Evolutionary conservation across 2,113 vertebrate species (phyloP).

Genomic region (Hassar affinis): DNA sequence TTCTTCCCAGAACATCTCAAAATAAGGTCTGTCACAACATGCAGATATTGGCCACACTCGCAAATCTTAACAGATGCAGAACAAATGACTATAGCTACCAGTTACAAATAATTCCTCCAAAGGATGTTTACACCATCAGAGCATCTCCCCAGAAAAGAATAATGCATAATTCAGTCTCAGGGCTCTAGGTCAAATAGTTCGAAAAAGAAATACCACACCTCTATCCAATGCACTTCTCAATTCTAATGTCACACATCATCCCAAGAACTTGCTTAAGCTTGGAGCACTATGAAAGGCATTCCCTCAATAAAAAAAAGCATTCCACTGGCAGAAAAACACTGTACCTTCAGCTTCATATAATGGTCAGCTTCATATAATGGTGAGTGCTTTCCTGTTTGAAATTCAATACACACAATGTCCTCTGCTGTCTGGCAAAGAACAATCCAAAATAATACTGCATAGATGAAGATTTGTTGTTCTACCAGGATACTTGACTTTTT

Average conservation of each 20-base stretch:
- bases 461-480: neutral
- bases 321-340: slow-evolving; percentile 63
- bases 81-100: neutral
- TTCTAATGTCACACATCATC: neutral
- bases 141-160: neutral
- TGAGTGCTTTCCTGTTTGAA: slow-evolving; percentile 18
- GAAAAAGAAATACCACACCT: neutral
- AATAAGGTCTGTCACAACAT: slow-evolving; percentile 1
- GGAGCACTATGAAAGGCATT: slow-evolving; percentile 52
- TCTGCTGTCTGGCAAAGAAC: slow-evolving; percentile 4
- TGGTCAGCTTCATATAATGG: slow-evolving; percentile 26
- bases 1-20: neutral
- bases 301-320: slow-evolving; percentile 63
- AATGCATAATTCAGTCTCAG: neutral
- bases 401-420: slow-evolving; percentile 13
- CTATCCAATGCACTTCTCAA: neutral
- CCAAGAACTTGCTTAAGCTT: slow-evolving; percentile 18
- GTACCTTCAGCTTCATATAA: slow-evolving; percentile 63
- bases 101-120: neutral
- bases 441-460: slow-evolving; percentile 2
- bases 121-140: neutral
- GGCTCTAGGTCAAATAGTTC: neutral
- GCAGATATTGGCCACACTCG: neutral
- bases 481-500: neutral
- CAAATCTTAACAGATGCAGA: neutral